Evolutionary conservation across 2,797 vertebrate species (phyloP).

Genomic region (Columba guinea): DNA sequence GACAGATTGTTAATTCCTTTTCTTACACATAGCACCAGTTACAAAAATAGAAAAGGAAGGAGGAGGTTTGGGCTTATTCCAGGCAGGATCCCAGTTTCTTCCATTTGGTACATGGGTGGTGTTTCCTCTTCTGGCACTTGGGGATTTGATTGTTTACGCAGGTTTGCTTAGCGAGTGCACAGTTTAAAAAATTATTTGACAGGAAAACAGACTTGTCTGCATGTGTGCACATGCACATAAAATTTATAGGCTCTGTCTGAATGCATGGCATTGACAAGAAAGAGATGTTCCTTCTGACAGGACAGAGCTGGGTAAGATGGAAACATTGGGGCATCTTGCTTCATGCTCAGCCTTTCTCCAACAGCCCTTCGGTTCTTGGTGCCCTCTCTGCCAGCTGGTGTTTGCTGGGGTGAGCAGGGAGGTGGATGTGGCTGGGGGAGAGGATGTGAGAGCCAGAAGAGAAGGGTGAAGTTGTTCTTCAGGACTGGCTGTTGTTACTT

Average conservation of each 20-base stretch:
- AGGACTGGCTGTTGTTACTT: background rate
- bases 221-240: background rate
- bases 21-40: background rate
- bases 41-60: slow-evolving; percentile 34
- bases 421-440: background rate
- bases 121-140: slow-evolving; percentile 42
- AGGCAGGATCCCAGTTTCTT: slow-evolving; percentile 14
- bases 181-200: slow-evolving; percentile 35
- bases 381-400: background rate
- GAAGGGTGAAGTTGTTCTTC: background rate
- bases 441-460: fast-evolving
- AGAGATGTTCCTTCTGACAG: background rate
- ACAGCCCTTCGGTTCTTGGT: fast-evolving
- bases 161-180: slow-evolving; percentile 45
- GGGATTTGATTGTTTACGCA: slow-evolving; percentile 47
- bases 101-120: slow-evolving; percentile 53
- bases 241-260: fast-evolving
- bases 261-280: fast-evolving
- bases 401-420: background rate
- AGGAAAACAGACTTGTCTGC: slow-evolving; percentile 19
- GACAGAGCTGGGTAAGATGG: background rate
- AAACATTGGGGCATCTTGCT: fast-evolving
- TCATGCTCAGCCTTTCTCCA: background rate
- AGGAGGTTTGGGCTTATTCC: slow-evolving; percentile 11
- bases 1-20: slow-evolving; percentile 34